These are phyloP conservation scores for Neolamprologus falcicula DNA, from an alignment of 2,113 vertebrate genomes.

Conservation along the genomic window DNA sequence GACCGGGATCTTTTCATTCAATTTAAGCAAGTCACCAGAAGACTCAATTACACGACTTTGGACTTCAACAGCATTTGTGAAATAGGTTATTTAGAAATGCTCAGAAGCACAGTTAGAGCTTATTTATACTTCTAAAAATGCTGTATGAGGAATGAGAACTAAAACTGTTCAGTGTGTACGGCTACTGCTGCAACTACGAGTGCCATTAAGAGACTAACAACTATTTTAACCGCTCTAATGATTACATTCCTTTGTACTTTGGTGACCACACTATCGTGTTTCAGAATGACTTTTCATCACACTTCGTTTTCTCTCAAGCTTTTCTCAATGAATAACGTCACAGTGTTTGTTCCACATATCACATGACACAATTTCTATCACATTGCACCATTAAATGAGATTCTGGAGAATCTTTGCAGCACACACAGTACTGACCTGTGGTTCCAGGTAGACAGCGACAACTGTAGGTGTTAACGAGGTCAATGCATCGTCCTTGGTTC, in stretches of 20 bases:
- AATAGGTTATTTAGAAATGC: neutral
- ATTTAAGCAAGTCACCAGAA: neutral
- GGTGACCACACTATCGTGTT: neutral
- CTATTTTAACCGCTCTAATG: neutral
- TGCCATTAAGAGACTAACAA: neutral
- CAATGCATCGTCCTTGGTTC: slow-evolving; percentile 85
- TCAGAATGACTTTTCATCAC: neutral
- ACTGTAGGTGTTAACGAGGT: slow-evolving; percentile 87
- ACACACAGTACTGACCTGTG: slow-evolving; percentile 60
- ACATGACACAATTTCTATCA: neutral
- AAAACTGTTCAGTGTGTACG: neutral
- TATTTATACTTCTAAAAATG: neutral
- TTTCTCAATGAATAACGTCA: neutral
- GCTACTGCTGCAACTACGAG: neutral
- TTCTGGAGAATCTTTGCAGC: neutral
- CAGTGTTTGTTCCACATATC: neutral
- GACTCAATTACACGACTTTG: neutral
- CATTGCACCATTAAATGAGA: neutral
- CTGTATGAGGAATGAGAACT: neutral
- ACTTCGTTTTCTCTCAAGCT: neutral
- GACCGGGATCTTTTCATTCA: neutral
- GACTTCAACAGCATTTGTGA: neutral
- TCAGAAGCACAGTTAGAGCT: neutral
- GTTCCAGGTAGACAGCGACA: slow-evolving; percentile 85
- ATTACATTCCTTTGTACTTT: neutral